Evolutionary conservation across 2,113 vertebrate genomes (phyloP).

Genomic region (Donacobius atricapilla): DNA sequence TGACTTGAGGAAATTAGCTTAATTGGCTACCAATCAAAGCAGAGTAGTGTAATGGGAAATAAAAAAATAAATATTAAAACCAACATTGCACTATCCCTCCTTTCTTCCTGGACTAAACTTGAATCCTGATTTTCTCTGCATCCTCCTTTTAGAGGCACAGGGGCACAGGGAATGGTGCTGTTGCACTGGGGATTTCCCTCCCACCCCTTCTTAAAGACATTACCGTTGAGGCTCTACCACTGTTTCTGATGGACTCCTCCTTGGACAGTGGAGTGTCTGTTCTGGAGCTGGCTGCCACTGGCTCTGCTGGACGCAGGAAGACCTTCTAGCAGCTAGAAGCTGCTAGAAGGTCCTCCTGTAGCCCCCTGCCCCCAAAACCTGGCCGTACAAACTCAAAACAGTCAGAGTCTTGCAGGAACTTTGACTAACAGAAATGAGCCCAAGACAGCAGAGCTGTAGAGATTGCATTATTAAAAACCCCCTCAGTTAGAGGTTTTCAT

Average conservation of each 20-base stretch:
- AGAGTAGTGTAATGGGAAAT: background rate
- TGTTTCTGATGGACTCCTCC: fast-evolving
- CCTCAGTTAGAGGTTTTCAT: background rate
- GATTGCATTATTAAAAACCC: background rate
- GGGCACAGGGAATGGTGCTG: background rate
- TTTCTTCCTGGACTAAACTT: background rate
- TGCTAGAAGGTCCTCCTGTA: background rate
- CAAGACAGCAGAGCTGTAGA: background rate
- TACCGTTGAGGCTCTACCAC: background rate
- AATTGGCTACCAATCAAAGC: background rate
- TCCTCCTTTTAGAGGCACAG: background rate
- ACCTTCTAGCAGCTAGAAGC: background rate
- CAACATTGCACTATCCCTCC: no score
- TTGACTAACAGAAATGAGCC: background rate
- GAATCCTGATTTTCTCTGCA: background rate
- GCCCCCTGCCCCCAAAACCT: background rate
- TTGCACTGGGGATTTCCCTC: fast-evolving
- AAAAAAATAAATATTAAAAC: background rate
- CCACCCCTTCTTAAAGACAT: no score
- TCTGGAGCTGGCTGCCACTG: background rate
- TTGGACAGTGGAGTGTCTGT: background rate
- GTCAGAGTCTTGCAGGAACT: background rate
- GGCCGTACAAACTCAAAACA: background rate
- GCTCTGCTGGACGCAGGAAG: background rate
- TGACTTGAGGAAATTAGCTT: background rate